Evolutionary conservation across 2,113 vertebrate genomes (phyloP).

Genomic region (Physeter macrocephalus): DNA sequence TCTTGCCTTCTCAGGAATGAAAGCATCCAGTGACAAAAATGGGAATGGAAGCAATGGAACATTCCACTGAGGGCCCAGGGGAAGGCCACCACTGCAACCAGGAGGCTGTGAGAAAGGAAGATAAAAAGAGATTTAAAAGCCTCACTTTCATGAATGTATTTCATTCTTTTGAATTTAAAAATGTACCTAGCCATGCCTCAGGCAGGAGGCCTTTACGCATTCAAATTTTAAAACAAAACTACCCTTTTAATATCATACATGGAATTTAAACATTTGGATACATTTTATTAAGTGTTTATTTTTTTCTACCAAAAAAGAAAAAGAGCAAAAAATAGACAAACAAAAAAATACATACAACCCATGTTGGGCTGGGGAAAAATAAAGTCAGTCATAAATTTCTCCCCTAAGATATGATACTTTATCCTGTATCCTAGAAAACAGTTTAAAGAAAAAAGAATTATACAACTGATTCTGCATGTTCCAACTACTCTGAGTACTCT

Average conservation of each 20-base stretch:
- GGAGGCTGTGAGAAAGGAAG: slow-evolving; percentile 35
- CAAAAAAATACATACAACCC: slow-evolving; percentile 48
- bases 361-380: slow-evolving; percentile 28
- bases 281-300: slow-evolving; percentile 60
- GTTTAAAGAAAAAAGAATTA: slow-evolving; percentile 34
- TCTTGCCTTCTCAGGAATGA: not conserved
- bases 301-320: slow-evolving; percentile 43
- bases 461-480: slow-evolving; percentile 72
- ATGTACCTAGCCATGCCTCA: slow-evolving; percentile 38
- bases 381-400: slow-evolving; percentile 50
- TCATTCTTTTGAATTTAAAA: slow-evolving; percentile 49
- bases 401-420: slow-evolving; percentile 51
- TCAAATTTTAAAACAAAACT: slow-evolving; percentile 66
- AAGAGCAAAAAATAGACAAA: not conserved
- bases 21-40: not conserved
- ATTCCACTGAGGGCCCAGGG: not conserved
- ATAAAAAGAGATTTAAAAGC: not conserved
- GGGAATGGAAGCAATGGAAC: not conserved
- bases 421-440: slow-evolving; percentile 73
- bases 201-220: slow-evolving; percentile 29
- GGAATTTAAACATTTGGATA: slow-evolving; percentile 63
- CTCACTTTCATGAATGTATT: not conserved
- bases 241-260: slow-evolving; percentile 56
- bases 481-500: slow-evolving; percentile 67
- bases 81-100: slow-evolving; percentile 4